phyloP scores from a whole-genome alignment of 2,113 vertebrate genomes.

The Catagonus wagneri region DNA sequence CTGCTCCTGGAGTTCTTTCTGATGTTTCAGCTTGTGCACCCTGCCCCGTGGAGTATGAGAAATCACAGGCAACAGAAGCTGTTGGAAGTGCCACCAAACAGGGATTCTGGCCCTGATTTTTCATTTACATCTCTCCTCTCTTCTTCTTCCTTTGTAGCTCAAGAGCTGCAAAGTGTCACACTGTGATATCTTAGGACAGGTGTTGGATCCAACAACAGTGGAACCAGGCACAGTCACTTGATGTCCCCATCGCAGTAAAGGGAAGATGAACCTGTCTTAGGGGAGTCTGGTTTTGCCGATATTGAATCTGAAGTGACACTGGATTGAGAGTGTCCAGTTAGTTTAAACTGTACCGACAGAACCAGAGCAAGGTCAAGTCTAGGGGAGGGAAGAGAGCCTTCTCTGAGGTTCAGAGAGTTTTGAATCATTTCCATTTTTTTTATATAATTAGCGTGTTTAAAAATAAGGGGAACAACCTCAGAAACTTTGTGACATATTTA shows the following conservation, averaged over 20 bases:
- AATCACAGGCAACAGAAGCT: constrained; percentile 23
- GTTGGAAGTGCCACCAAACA: background rate
- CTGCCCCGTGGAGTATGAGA: background rate
- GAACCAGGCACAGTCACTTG: too few relatives aligned
- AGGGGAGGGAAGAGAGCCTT: background rate
- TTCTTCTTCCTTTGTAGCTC: background rate
- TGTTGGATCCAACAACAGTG: background rate
- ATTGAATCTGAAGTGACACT: background rate
- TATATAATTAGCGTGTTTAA: background rate
- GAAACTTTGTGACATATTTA: background rate
- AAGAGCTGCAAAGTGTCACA: background rate
- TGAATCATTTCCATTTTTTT: background rate
- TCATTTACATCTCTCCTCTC: background rate
- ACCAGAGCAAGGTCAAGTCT: background rate
- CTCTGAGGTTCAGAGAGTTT: background rate
- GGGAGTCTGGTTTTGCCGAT: background rate
- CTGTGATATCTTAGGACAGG: too few relatives aligned
- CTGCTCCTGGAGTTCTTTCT: constrained; percentile 21
- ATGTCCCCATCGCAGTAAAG: background rate
- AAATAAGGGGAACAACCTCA: background rate
- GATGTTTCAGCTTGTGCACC: background rate
- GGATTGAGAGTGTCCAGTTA: background rate
- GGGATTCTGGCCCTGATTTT: background rate
- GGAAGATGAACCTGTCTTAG: background rate
- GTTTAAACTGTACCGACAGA: background rate